Evolutionary conservation across 2,888 invertebrate genomes (phyloP).

Genomic region (Andrena flavipes): DNA sequence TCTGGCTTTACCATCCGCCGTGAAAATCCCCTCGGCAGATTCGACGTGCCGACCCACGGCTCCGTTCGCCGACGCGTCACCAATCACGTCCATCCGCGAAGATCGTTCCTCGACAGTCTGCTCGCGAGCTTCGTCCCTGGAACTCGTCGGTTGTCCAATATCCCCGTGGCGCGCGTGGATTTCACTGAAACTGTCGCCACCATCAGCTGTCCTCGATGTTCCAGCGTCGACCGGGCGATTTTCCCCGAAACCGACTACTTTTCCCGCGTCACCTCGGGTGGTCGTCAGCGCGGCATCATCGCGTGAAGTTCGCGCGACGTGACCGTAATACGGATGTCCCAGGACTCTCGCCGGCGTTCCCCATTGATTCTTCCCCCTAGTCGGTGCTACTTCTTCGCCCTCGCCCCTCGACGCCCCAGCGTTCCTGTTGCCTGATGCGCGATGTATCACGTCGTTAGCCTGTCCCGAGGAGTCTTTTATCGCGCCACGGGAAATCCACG

Average conservation of each 20-base stretch:
- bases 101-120: background rate
- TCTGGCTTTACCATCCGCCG: background rate
- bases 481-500: constrained; percentile 17
- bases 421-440: background rate
- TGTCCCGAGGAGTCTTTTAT: constrained; percentile 20
- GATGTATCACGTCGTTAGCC: constrained; percentile 9
- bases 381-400: background rate
- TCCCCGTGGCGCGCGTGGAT: background rate
- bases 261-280: background rate
- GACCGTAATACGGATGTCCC: constrained; percentile 21
- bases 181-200: background rate
- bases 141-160: background rate
- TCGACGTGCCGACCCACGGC: background rate
- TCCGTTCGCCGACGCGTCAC: background rate
- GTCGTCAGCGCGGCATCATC: constrained; percentile 14
- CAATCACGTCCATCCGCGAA: background rate
- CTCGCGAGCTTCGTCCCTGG: background rate
- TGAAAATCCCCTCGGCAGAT: background rate
- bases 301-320: constrained; percentile 23
- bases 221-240: background rate
- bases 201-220: background rate
- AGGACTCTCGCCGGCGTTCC: background rate
- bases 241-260: background rate
- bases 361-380: background rate
- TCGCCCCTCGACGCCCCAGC: background rate